Percentiles rank a stretch among this genome's conserved stretches.
These are phyloP conservation scores for Cassiopea xamachana DNA, from an alignment of 30 jellyfish, hydroid and myxozoan genomes.

Conservation along the genomic window DNA sequence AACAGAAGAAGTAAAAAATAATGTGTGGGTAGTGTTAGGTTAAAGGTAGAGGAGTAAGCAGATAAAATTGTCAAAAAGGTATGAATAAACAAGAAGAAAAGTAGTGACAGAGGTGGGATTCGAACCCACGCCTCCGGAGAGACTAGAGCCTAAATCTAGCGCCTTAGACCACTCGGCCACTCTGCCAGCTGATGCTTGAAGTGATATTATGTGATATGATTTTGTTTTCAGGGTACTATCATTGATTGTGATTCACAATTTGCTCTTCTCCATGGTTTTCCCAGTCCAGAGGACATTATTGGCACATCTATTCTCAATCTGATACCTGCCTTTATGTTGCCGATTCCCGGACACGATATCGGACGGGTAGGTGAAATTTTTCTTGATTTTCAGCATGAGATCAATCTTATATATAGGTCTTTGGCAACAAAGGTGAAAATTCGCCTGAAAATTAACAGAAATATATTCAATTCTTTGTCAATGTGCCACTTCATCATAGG, in stretches of 20 bases:
- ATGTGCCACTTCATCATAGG: too few species aligned
- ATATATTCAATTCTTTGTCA: too few species aligned
- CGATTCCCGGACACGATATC: conserved; percentile 82
- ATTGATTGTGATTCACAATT: conserved; percentile 84
- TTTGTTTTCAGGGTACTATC: conserved; percentile 72
- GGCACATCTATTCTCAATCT: conserved; percentile 57
- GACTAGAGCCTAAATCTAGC: conserved; percentile 91
- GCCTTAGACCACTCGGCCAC: conserved; percentile 95
- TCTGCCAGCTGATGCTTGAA: conserved; percentile 13
- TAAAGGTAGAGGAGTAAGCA: too few species aligned
- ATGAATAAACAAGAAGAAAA: neutral
- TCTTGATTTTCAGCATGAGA: neutral
- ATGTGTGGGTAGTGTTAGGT: too few species aligned
- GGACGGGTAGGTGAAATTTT: conserved; percentile 50
- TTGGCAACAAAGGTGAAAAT: too few species aligned
- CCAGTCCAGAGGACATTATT: conserved; percentile 81
- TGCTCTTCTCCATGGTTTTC: conserved; percentile 82
- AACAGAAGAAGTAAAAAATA: too few species aligned
- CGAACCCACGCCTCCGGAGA: conserved; percentile 91
- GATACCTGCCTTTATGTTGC: conserved; percentile 83
- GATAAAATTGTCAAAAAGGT: too few species aligned
- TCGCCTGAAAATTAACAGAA: too few species aligned
- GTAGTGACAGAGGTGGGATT: conserved; percentile 78
- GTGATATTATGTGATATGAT: neutral
- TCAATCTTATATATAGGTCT: too few species aligned